Evolutionary conservation across 2,888 invertebrate genomes (phyloP), one percentile per base, ranked within the genome.

Genomic region (Neelides folsomi): DNA sequence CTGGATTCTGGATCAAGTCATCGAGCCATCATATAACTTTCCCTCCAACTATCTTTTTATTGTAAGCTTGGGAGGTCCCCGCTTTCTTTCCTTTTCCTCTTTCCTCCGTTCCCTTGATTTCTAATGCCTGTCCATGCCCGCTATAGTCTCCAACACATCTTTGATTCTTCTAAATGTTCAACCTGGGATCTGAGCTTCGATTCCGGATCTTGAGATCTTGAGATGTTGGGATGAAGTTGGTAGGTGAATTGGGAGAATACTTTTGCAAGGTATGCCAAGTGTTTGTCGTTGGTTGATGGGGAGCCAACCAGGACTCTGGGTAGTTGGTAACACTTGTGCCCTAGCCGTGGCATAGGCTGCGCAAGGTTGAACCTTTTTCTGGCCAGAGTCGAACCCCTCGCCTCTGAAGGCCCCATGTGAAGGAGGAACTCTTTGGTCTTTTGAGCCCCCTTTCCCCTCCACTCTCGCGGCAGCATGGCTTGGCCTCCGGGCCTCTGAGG

Each of bases 401-500:
- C 12, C 13, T 15, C 19, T 27, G 50, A 43, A 36, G 50, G 44
- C 15, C 40, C 44, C 15, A 44, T 37, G 16, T 37, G 13, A 19
- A 18, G 42, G 47, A 38, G 16, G 46, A 39, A 39, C 47, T 47
- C 36, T 47, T 48, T 40, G 46, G 40, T 39, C 46, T 51, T 46
- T 45, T 42, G 42, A 42, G 42, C 18, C 18, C 42, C 45, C 46
- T 45, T 40, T 19, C 40, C 35, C 35, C 39, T 48, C 42, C 43
- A 43, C 43, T 45, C 39, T 15, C 38, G 45, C 46, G 46, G 46
- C 45, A 46, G 40, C 51, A 47, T 56, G 54, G 56, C 52, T 57
- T 60, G 61, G 61, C 62, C 59, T 62, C 52, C 59, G 61, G 61
- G 61, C 59, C 57, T 57, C 52, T 51, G 54, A 52, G 55, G 57